Base-by-base conservation (phyloP, 2,113 vertebrate genomes). In the Leptosomus discolor region DNA sequence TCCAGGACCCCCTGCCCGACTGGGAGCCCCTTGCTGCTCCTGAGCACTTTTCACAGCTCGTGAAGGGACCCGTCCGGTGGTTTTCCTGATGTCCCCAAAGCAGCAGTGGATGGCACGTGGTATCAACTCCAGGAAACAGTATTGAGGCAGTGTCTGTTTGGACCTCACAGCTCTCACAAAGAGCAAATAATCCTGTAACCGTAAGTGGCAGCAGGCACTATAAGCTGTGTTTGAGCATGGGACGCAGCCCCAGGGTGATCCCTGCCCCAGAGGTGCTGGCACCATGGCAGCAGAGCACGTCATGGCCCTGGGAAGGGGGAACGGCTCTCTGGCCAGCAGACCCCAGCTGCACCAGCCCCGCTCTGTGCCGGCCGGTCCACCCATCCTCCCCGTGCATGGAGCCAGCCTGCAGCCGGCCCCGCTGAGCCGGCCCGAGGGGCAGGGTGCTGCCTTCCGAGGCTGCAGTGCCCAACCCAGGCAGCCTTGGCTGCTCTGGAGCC, bases 61-160 rank as follows among this genome's bases (percentile, higher is more conserved):
- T 3, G 2, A 39, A 9, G 0, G 0, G 39, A 22, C 19, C 9
- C 1, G 0, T 8, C 9, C 1, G 0, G 58, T 29, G 24, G 11
- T 12, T 17, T 9, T 63, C 21, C 53, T 21, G 18, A 0, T 20
- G 73, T 14, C 53, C 12, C 26, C 63, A 21, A 15, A 51, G 57
- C 3, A 1, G n/a, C 3, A 0, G 12, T 8, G 39, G 54, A 21
- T 27, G 63, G n/a, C 41, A 20, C 1, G 0, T 12, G 39, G 23
- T 16, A 41, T 10, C 39, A 34, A 4, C 27, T 15, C 32, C 54
- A 65, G 39, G 10, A 15, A 46, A 36, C 21, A 6, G 2, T 14
- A 3, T 30, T 18, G 45, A 51, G 23, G 51, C 8, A 12, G 12
- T 1, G 1, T 34, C 18, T 3, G 1, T 45, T 37, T 24, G 37